Evolutionary conservation across 1,140 invertebrate genomes (phyloP), one percentile per base, ranked within the genome.

Genomic region (Diploscapter pachys): DNA sequence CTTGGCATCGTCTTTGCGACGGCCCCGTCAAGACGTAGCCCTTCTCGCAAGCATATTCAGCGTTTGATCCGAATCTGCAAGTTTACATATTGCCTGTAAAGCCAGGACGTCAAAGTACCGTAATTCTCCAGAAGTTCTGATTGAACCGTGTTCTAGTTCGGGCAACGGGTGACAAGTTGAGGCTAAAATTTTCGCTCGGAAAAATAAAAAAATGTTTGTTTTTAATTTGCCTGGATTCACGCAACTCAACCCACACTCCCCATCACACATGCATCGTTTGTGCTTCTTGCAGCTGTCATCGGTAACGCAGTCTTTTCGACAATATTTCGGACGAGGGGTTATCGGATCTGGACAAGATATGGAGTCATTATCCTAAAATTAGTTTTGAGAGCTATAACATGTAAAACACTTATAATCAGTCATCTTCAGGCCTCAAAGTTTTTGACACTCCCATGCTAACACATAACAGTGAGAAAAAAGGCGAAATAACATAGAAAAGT

Each of bases 281-380:
- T 94, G 93, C 84, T 93, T 96, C 86, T 95, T 96, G 87, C 96
- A 98, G 84, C 98, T 94, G 82, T 93, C 92, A 83, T 98, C 93
- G 0, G 92, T 91, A 0, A 91, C 93, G 86, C 96, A 98, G 86
- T 95, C 93, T 76, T 95, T 90, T 63, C 95, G 88, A 87, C 95
- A 98, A 74, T 80, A 76, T 50, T 75, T 71, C 2, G 81, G 82
- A 6, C 81, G 72, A 31, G 82, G 81, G 51, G 61, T 54, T 13
- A 65, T 31, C 31, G 31, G 31, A 1, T 31, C 31, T 31, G 31
- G 31, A 31, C 31, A 31, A 31, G 31, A 31, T 31, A 31, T 31
- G 31, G 31, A 31, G 31, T 31, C 31, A 31, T 31, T 31, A 31
- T 31, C 31, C 31, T 31, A 31, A 31, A 31, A 31, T 31, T 31